Percentiles rank a stretch among this genome's conserved stretches.
Evolutionary conservation across 2,888 invertebrate genomes (phyloP).

Genomic region (Rhagophthalmus giganteus): DNA sequence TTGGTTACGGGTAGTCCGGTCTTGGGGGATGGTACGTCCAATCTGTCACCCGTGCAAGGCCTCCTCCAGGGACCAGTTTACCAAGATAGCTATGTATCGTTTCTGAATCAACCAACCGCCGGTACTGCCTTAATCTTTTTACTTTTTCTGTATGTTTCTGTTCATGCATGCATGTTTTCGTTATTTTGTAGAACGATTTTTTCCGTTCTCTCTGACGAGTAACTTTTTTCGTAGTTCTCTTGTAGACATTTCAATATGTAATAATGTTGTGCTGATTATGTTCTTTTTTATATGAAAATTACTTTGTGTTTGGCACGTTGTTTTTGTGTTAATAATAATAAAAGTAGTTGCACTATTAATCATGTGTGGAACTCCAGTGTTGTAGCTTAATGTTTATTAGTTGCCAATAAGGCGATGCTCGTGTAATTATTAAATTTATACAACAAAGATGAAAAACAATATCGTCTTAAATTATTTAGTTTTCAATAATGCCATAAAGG

Average conservation of each 20-base stretch:
- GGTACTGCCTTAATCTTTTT: conserved; percentile 51
- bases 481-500: no score
- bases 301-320: background rate
- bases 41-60: conserved; percentile 41
- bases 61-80: conserved; percentile 58
- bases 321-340: conserved; percentile 1
- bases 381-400: no score
- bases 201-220: conserved; percentile 3
- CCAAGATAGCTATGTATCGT: conserved; percentile 70
- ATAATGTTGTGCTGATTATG: background rate
- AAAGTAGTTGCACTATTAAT: no score
- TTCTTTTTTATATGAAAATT: no score
- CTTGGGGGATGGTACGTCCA: conserved; percentile 43
- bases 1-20: conserved; percentile 32
- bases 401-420: no score
- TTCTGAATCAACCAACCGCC: conserved; percentile 64
- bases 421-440: no score
- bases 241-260: background rate
- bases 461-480: no score
- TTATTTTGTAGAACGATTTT: conserved; percentile 3
- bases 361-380: no score
- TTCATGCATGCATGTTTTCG: conserved; percentile 49
- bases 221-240: conserved; percentile 1
- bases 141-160: conserved; percentile 38
- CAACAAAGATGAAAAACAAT: no score